Conservation (phyloP, 2,113 vertebrate species). For the Microcebus ravelobensis region DNA sequence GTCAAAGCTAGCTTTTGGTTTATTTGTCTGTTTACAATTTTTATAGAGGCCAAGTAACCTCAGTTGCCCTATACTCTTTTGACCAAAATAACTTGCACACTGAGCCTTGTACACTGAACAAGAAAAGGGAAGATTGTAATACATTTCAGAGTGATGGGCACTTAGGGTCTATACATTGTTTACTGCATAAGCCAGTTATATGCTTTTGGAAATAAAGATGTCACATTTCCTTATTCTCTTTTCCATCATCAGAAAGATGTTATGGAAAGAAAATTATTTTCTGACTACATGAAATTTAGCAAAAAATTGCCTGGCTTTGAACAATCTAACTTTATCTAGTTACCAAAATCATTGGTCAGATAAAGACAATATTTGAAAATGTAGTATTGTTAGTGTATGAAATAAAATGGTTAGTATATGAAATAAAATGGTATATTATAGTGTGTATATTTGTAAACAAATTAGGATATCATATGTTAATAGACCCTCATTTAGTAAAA, state of each 20-base stretch:
- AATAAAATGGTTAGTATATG: not conserved
- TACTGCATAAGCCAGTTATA: rapidly evolving
- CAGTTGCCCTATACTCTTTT: not conserved
- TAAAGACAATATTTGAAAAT: not conserved
- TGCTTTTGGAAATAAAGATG: too few relatives aligned
- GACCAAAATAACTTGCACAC: not conserved
- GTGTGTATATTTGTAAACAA: not conserved
- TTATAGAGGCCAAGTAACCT: not conserved
- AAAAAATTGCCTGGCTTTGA: not conserved
- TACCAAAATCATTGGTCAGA: not conserved
- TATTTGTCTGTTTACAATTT: not conserved
- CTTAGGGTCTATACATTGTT: too few relatives aligned
- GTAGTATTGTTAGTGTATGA: not conserved
- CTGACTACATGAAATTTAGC: not conserved
- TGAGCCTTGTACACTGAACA: not conserved
- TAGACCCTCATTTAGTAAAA: not conserved
- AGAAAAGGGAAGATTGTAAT: not conserved
- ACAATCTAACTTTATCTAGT: not conserved
- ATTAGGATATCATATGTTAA: not conserved
- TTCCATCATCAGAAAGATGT: rapidly evolving
- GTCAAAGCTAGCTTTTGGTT: not conserved
- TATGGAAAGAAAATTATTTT: not conserved
- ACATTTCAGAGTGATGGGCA: not conserved
- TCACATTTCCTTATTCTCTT: not conserved
- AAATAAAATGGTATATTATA: not conserved